A percentile compares a stretch with the other conserved stretches of the same genome.
phyloP scores from a whole-genome alignment of 2,113 vertebrate species.

The Sterrhoptilus dennistouni region DNA sequence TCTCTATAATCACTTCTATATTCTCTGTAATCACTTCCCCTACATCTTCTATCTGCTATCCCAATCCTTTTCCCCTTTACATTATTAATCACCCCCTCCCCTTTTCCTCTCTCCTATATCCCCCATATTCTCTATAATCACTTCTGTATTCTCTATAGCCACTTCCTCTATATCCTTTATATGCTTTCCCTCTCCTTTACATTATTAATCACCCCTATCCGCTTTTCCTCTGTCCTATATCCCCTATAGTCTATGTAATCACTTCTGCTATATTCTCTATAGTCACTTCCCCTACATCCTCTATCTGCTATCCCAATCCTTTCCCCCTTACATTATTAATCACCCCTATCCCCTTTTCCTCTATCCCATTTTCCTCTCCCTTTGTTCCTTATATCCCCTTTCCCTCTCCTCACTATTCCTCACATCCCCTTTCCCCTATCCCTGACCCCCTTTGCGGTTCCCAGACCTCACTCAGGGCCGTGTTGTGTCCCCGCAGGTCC shows the following conservation, averaged over 20 bases:
- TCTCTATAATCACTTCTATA: too few species aligned
- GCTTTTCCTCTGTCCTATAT: background rate
- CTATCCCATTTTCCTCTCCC: background rate
- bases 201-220: background rate
- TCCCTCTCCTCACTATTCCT: background rate
- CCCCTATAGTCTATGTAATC: background rate
- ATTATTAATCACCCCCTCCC: too few species aligned
- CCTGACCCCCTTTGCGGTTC: accelerated
- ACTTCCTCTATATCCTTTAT: background rate
- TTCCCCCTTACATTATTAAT: background rate
- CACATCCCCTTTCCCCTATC: background rate
- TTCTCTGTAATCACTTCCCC: too few species aligned
- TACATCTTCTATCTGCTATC: too few species aligned
- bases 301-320: background rate
- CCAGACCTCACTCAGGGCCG: background rate
- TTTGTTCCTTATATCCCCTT: too few species aligned
- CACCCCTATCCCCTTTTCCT: background rate
- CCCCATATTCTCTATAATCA: background rate
- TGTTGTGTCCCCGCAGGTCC: slow-evolving; percentile 41
- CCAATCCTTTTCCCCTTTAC: too few species aligned
- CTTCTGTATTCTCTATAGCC: background rate
- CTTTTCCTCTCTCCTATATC: background rate
- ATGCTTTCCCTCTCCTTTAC: background rate
- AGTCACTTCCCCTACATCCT: background rate
- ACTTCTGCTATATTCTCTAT: too few species aligned